phyloP scores from a whole-genome alignment of 2,888 invertebrate species.

The Macaria liturata region DNA sequence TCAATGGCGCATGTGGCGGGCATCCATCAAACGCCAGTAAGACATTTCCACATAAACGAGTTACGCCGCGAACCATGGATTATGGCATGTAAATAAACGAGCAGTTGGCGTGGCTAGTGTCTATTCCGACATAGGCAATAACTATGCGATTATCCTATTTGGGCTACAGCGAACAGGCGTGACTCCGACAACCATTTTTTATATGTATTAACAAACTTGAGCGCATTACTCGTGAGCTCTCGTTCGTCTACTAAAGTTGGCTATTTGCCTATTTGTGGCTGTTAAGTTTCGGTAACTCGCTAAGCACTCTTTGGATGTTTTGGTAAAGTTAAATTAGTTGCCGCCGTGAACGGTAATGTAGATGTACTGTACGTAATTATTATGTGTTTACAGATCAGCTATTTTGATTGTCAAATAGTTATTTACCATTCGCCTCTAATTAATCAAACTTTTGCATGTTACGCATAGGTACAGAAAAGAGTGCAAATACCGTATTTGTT shows the following conservation, averaged over 20 bases:
- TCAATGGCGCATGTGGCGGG: slow-evolving; percentile 35
- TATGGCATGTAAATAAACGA: slow-evolving; percentile 75
- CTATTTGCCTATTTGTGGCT: slow-evolving; percentile 29
- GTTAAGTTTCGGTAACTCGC: slow-evolving; percentile 24
- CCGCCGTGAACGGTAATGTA: slow-evolving; percentile 25
- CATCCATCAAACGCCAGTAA: slow-evolving; percentile 49
- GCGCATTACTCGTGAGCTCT: slow-evolving; percentile 37
- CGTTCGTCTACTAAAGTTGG: slow-evolving; percentile 20
- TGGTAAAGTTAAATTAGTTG: slow-evolving; percentile 24
- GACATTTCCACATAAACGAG: slow-evolving; percentile 64
- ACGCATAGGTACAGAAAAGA: no score
- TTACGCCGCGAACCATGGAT: slow-evolving; percentile 53
- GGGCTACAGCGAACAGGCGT: slow-evolving; percentile 68
- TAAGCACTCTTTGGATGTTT: slow-evolving; percentile 26
- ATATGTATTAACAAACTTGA: slow-evolving; percentile 53
- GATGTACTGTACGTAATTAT: slow-evolving; percentile 12
- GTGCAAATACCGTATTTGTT: no score
- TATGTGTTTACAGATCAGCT: slow-evolving; percentile 26
- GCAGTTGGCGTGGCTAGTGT: slow-evolving; percentile 76
- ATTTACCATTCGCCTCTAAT: neutral
- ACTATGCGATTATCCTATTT: slow-evolving; percentile 77
- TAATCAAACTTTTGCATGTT: no score
- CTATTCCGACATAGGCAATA: slow-evolving; percentile 75
- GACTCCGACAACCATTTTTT: slow-evolving; percentile 63
- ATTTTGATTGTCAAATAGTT: slow-evolving; percentile 3